These are phyloP conservation scores for Euzophera pinguis DNA, from an alignment of 2,888 invertebrate species.

Conservation along the genomic window DNA sequence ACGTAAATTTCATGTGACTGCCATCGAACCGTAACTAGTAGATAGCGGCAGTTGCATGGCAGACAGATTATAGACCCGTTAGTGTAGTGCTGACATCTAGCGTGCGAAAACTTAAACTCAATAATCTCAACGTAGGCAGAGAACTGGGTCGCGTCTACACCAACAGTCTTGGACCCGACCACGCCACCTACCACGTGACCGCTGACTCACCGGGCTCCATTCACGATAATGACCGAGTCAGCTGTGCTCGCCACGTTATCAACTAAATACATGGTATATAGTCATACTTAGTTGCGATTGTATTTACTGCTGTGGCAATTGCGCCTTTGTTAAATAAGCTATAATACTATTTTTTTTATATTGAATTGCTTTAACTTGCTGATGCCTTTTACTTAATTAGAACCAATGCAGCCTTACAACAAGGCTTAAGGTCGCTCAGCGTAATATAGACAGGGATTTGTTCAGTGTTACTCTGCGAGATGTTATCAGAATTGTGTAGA, in stretches of 20 bases:
- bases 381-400: too few species aligned
- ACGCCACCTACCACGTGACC: constrained; percentile 42
- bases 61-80: too few species aligned
- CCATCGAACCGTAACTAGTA: too few species aligned
- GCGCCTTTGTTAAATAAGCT: neutral
- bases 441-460: neutral
- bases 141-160: constrained; percentile 19
- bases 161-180: constrained; percentile 31
- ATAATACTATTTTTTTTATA: neutral
- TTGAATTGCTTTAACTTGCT: too few species aligned
- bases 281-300: neutral
- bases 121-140: neutral
- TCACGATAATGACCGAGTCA: constrained; percentile 26
- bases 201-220: constrained; percentile 26
- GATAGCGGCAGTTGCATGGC: too few species aligned
- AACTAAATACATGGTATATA: constrained; percentile 9
- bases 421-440: too few species aligned
- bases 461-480: too few species aligned
- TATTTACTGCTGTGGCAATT: neutral
- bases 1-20: too few species aligned
- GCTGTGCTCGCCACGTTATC: constrained; percentile 22
- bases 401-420: too few species aligned
- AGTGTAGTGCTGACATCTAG: too few species aligned
- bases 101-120: neutral
- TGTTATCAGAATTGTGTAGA: too few species aligned